phyloP scores from a whole-genome alignment of 2,113 vertebrate genomes.

The Tylochromis polylepis region DNA sequence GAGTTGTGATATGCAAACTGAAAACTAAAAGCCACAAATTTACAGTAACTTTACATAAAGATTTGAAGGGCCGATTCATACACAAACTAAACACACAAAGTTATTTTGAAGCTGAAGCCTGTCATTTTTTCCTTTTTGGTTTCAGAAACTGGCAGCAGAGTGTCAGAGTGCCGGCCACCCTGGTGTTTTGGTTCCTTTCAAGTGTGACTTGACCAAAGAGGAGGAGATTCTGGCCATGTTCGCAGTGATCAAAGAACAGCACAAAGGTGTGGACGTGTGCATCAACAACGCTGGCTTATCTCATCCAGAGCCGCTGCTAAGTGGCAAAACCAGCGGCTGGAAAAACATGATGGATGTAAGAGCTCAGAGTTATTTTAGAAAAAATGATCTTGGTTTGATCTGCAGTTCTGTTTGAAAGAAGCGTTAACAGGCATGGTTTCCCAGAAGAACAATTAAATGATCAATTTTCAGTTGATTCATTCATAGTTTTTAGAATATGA shows the following conservation, averaged over 20 bases:
- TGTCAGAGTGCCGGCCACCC: fast-evolving
- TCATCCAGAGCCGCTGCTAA: background rate
- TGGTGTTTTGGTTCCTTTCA: background rate
- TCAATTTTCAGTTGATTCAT: too few species aligned
- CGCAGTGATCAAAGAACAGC: background rate
- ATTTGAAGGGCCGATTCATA: slow-evolving; percentile 66
- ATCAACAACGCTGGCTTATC: background rate
- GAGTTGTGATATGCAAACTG: background rate
- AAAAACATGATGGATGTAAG: slow-evolving; percentile 86
- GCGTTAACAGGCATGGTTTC: too few species aligned
- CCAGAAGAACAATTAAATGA: too few species aligned
- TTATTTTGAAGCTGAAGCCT: too few species aligned
- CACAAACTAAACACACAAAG: background rate
- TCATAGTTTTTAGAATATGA: background rate
- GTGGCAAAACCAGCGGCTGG: slow-evolving; percentile 75
- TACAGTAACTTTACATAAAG: slow-evolving; percentile 75
- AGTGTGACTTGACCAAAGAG: background rate
- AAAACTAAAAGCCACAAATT: background rate
- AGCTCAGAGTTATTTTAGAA: background rate
- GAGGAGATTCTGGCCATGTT: background rate
- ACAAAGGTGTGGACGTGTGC: background rate
- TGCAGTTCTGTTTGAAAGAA: background rate
- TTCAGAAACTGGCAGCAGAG: background rate
- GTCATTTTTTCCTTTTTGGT: slow-evolving; percentile 62
- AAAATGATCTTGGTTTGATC: background rate